Conservation (phyloP, 2,888 invertebrate species). For the Oxytorus armatus region DNA sequence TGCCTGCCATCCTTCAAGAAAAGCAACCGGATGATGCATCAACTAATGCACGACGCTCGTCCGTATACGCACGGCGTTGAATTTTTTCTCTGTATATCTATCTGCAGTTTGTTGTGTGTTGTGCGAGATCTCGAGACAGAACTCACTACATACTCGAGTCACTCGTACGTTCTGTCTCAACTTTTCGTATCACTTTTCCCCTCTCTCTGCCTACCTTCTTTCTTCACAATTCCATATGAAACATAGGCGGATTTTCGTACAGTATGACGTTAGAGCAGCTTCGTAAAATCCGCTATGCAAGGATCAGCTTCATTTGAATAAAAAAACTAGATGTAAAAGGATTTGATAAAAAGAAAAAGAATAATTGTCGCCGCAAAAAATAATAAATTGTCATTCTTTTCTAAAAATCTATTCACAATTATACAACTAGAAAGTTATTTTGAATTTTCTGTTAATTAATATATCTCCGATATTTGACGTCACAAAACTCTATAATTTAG, state of each 20-base stretch:
- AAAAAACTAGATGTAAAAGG: background rate
- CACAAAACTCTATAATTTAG: constrained; percentile 45
- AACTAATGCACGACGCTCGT: constrained; percentile 65
- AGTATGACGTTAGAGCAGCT: constrained; percentile 2
- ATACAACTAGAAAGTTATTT: background rate
- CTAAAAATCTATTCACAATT: background rate
- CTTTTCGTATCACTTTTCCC: constrained; percentile 46
- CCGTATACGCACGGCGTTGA: constrained; percentile 47
- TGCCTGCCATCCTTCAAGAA: constrained; percentile 74
- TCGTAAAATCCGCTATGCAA: background rate
- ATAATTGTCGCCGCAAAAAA: background rate
- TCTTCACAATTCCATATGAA: constrained; percentile 23
- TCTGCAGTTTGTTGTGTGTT: constrained; percentile 24
- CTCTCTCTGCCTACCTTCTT: constrained; percentile 44
- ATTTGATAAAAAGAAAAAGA: background rate
- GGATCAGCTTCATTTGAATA: constrained; percentile 8
- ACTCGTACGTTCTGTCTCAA: constrained; percentile 38
- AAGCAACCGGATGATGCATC: constrained; percentile 76
- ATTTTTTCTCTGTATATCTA: constrained; percentile 38
- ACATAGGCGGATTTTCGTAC: constrained; percentile 7
- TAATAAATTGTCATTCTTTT: background rate
- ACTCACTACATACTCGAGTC: constrained; percentile 31
- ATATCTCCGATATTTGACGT: constrained; percentile 40
- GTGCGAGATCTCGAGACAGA: constrained; percentile 34
- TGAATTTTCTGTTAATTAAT: background rate